Evolutionary conservation across 2,797 vertebrate species (phyloP).

Genomic region (Coracias cyanogaster): DNA sequence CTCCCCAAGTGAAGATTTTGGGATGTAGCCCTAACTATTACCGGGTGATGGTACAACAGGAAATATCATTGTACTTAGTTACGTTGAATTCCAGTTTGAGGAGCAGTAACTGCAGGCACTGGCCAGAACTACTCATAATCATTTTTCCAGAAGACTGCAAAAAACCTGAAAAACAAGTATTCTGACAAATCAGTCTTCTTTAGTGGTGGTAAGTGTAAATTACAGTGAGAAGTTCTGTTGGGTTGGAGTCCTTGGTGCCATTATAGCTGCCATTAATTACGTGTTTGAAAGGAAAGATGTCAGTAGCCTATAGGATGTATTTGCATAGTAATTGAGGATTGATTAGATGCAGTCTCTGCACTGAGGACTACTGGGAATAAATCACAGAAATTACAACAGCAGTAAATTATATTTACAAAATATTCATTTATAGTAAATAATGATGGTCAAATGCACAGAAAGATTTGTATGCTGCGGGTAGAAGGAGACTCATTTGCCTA

Average conservation of each 20-base stretch:
- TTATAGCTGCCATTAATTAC: conserved; percentile 70
- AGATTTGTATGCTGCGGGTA: not conserved
- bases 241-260: conserved; percentile 55
- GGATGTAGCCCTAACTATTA: not conserved
- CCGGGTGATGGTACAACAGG: not conserved
- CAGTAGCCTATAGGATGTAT: conserved; percentile 62
- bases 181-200: not conserved
- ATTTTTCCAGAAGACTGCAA: not conserved
- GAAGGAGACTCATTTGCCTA: not conserved
- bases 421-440: conserved; percentile 37
- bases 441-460: not conserved
- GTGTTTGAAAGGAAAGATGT: conserved; percentile 57
- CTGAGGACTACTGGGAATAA: conserved; percentile 39
- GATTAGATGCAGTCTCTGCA: conserved; percentile 65
- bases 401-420: conserved; percentile 63
- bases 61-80: not conserved
- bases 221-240: conserved; percentile 27
- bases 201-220: conserved; percentile 21
- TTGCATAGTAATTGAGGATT: conserved; percentile 75
- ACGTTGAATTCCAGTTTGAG: not conserved
- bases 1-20: not conserved
- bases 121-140: not conserved
- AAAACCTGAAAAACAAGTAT: conserved; percentile 5
- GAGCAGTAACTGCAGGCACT: not conserved
- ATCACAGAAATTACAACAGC: not conserved